These are phyloP conservation scores for Halocaridina rubra DNA, from an alignment of 2,888 invertebrate species.

Conservation along the genomic window DNA sequence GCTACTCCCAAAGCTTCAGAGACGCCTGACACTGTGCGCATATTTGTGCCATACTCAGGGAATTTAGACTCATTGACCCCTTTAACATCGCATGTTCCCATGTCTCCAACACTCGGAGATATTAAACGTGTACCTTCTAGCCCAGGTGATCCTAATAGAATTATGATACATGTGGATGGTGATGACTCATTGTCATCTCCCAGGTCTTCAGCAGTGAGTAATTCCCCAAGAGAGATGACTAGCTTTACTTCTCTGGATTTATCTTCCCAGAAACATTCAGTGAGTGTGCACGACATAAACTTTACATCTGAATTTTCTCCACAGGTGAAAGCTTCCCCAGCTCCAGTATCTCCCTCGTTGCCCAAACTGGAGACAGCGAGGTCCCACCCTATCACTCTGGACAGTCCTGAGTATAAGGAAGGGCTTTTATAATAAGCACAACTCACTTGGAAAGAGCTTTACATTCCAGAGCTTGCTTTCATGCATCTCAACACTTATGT, in stretches of 20 bases:
- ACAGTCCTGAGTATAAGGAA: constrained; percentile 53
- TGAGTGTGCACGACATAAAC: constrained; percentile 11
- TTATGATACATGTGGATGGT: constrained; percentile 76
- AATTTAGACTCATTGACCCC: constrained; percentile 38
- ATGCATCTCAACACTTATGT: constrained; percentile 11
- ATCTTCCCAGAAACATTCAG: constrained; percentile 23
- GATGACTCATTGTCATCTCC: constrained; percentile 53
- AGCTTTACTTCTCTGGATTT: constrained; percentile 18
- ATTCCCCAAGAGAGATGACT: constrained; percentile 32
- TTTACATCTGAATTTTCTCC: neutral
- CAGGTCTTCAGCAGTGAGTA: constrained; percentile 26
- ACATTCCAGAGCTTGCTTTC: constrained; percentile 13
- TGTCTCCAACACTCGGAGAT: constrained; percentile 61
- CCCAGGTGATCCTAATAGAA: constrained; percentile 77
- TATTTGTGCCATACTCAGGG: constrained; percentile 79
- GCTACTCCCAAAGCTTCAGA: constrained; percentile 63
- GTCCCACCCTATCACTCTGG: constrained; percentile 51
- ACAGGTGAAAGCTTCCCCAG: constrained; percentile 6
- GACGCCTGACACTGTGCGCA: constrained; percentile 78
- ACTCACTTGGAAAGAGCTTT: constrained; percentile 12
- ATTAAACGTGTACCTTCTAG: neutral
- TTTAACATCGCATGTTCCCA: constrained; percentile 17
- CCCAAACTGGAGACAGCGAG: constrained; percentile 47
- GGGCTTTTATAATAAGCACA: constrained; percentile 48
- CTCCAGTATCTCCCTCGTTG: constrained; percentile 32